Conservation (phyloP, 2,888 invertebrate genomes). For the Agrochola macilenta region DNA sequence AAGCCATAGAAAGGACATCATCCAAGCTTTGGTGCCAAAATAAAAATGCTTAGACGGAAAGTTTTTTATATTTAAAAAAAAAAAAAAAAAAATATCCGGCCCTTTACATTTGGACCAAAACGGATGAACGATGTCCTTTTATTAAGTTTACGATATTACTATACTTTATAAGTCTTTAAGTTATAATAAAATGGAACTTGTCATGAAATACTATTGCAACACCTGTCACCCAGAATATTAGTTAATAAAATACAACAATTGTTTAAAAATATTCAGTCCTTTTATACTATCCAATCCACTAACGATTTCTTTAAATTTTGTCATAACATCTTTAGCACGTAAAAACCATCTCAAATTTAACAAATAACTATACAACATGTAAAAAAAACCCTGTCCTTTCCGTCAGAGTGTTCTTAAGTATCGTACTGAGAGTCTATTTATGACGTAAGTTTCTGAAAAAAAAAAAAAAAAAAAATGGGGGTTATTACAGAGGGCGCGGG, state of each 20-base stretch:
- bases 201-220: slow-evolving; percentile 41
- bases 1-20: not conserved
- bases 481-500: too few species aligned
- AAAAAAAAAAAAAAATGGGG: too few species aligned
- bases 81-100: too few species aligned
- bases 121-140: not conserved
- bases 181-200: slow-evolving; percentile 46
- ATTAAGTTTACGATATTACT: slow-evolving; percentile 47
- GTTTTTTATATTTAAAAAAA: too few species aligned
- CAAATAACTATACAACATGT: not conserved
- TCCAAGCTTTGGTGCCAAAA: too few species aligned
- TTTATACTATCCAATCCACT: slow-evolving; percentile 47
- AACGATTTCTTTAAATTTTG: slow-evolving; percentile 20
- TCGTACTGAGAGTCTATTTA: too few species aligned
- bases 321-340: not conserved
- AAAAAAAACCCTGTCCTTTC: too few species aligned
- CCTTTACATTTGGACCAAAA: not conserved
- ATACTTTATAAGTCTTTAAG: slow-evolving; percentile 46
- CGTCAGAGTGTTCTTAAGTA: too few species aligned
- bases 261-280: slow-evolving; percentile 46
- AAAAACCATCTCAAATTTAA: not conserved
- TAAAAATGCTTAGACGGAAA: too few species aligned
- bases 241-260: slow-evolving; percentile 45
- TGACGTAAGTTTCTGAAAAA: too few species aligned
- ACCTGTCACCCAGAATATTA: slow-evolving; percentile 48